Evolutionary conservation across 2,888 invertebrate species (phyloP), one percentile per base, ranked within the genome.

Genomic region (Thysanoteuthis rhombus): DNA sequence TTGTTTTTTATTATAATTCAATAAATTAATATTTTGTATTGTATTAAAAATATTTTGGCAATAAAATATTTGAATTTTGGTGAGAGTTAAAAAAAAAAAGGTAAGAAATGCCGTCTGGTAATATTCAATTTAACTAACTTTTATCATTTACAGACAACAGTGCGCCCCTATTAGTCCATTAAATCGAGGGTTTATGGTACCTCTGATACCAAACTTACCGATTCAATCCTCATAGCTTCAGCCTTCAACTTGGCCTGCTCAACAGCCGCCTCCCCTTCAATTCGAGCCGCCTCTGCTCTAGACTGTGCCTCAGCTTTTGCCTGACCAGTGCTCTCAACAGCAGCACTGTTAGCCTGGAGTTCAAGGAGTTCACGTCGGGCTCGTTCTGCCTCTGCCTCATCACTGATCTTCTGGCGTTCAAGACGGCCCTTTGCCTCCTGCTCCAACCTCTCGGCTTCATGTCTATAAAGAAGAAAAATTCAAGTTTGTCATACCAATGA

Each of bases 221-320:
- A 97, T 95, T 97, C 97, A 94, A 97, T 97, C 94, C 96, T 97
- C 95, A 95, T 95, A 93, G 97, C 97, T 95, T 97, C 96, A 8
- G 97, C 96, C 96, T 97, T 97, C 28, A 97, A 96, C 94, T 96
- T 97, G 38, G 97, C 97, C 95, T 97, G 97, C 91, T 97, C 97
- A 25, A 97, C 97, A 39, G 97, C 97, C 16, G 97, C 97, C 95
- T 97, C 97, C n/a, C 97, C 97, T 95, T 97, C 97, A 95, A 97
- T 97, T 92, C 96, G 96, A 39, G 97, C 95, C 39, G 97, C 97
- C 95, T 97, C 97, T 22, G 97, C 97, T 39, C 97, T 96, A 94
- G 97, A 97, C 95, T 97, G 97, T 22, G 97, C 97, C 96, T 97
- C 97, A 28, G 97, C 97, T 95, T 97, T 97, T 32, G 97, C 97